A percentile compares a stretch with the other conserved stretches of the same genome.
These are phyloP conservation scores for Belonocnema kinseyi DNA, from an alignment of 1,140 invertebrate species.

Conservation along the genomic window DNA sequence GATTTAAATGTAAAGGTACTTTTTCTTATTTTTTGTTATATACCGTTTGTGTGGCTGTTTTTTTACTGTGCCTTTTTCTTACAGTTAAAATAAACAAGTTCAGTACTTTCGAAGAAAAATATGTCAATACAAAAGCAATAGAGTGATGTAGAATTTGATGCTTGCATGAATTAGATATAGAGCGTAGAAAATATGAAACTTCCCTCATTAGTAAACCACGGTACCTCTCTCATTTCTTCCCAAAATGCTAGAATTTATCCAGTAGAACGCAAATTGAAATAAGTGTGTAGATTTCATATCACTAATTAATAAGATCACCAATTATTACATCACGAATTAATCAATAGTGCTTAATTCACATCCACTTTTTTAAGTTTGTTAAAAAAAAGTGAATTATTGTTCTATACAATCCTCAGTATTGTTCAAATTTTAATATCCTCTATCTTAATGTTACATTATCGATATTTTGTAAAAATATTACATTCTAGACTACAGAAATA, in stretches of 20 bases:
- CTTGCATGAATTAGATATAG: slow-evolving; percentile 3
- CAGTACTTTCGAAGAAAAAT: slow-evolving; percentile 10
- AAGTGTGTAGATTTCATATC: slow-evolving; percentile 1
- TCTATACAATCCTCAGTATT: slow-evolving; percentile 5
- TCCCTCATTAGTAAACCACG: slow-evolving; percentile 2
- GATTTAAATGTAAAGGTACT: no score
- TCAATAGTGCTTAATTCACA: neutral
- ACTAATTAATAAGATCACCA: neutral
- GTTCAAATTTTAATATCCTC: slow-evolving; percentile 9
- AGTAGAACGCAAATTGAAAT: neutral
- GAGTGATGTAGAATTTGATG: slow-evolving; percentile 13
- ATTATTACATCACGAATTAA: neutral
- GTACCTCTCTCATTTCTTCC: slow-evolving; percentile 23
- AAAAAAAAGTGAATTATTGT: neutral
- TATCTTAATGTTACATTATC: neutral
- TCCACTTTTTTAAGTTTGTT: neutral
- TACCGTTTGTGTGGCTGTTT: neutral
- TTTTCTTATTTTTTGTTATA: no score
- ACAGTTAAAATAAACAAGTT: neutral
- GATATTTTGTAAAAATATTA: slow-evolving; percentile 20
- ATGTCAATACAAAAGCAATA: slow-evolving; percentile 21
- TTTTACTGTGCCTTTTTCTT: neutral
- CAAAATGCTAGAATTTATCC: neutral
- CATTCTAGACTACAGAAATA: neutral
- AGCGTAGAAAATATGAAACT: neutral